Percentiles rank a stretch among this genome's conserved stretches.
Conservation (phyloP, 1,140 invertebrate species). For the Ptiloglossa arizonensis region DNA sequence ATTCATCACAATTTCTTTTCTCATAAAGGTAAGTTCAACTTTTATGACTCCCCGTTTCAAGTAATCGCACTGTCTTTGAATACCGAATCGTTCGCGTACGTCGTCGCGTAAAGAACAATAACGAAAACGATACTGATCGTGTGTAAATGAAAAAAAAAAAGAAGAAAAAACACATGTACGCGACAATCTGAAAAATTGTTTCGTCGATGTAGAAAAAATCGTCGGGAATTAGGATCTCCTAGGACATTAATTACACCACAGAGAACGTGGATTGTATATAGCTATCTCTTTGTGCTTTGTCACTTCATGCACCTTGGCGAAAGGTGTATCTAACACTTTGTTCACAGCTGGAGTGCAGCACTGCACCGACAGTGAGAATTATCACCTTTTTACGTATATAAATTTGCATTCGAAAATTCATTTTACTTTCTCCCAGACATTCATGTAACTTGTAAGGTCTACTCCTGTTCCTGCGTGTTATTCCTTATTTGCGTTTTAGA, state of each 20-base stretch:
- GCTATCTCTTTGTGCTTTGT: conserved; percentile 68
- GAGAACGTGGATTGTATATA: conserved; percentile 70
- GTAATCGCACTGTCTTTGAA: not conserved
- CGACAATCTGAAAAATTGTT: too few species aligned
- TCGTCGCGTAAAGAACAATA: too few species aligned
- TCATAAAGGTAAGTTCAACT: conserved; percentile 90
- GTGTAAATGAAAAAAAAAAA: too few species aligned
- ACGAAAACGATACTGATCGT: too few species aligned
- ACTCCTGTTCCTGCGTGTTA: conserved; percentile 55
- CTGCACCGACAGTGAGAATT: conserved; percentile 78
- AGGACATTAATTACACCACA: conserved; percentile 44
- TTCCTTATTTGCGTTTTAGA: conserved; percentile 52
- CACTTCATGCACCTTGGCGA: conserved; percentile 73
- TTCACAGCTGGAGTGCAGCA: conserved; percentile 78
- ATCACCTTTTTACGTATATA: conserved; percentile 69
- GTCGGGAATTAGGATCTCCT: not conserved
- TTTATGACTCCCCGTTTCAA: not conserved
- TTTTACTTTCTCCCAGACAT: conserved; percentile 69
- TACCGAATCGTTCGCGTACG: too few species aligned
- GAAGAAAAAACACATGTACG: too few species aligned
- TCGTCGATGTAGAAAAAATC: not conserved
- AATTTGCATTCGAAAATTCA: conserved; percentile 57
- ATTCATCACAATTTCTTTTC: conserved; percentile 97
- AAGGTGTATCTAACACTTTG: conserved; percentile 78
- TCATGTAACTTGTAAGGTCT: conserved; percentile 73